phyloP scores from a whole-genome alignment of 2,113 vertebrate genomes.

The Vidua chalybeata region DNA sequence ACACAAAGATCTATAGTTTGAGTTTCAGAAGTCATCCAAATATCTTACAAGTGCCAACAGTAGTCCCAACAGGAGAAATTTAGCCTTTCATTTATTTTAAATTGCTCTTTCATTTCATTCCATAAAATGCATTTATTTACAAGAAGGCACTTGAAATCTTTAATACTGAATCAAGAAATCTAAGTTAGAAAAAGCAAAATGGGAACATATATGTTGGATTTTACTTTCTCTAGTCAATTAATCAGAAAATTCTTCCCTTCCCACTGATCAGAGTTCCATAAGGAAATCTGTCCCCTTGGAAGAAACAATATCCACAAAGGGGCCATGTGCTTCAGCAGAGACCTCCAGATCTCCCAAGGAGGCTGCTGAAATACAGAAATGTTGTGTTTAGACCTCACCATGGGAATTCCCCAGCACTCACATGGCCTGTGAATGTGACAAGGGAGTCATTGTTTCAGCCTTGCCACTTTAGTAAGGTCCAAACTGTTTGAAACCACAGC shows the following conservation, averaged over 20 bases:
- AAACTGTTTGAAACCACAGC: not conserved
- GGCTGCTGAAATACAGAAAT: not conserved
- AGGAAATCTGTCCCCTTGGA: not conserved
- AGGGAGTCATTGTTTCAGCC: not conserved
- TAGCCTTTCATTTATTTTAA: not conserved
- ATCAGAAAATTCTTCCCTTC: not conserved
- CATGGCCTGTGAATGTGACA: not conserved
- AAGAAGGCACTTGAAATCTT: not conserved
- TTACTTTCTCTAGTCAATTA: not conserved
- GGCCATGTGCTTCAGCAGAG: not conserved
- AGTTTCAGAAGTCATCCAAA: not conserved
- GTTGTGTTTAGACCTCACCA: not conserved
- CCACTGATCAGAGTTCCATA: not conserved
- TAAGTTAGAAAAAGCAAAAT: not conserved
- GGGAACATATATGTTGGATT: not conserved
- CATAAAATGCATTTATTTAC: not conserved
- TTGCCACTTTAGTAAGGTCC: not conserved
- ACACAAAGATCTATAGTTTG: not conserved
- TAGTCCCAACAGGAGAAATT: not conserved
- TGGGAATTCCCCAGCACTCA: not conserved
- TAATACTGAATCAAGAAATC: not conserved
- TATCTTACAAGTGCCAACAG: not conserved
- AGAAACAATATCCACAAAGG: not conserved
- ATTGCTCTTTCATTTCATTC: not conserved
- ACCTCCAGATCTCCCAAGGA: not conserved